phyloP scores from a whole-genome alignment of 2,797 vertebrate species.

The Oreortyx pictus region DNA sequence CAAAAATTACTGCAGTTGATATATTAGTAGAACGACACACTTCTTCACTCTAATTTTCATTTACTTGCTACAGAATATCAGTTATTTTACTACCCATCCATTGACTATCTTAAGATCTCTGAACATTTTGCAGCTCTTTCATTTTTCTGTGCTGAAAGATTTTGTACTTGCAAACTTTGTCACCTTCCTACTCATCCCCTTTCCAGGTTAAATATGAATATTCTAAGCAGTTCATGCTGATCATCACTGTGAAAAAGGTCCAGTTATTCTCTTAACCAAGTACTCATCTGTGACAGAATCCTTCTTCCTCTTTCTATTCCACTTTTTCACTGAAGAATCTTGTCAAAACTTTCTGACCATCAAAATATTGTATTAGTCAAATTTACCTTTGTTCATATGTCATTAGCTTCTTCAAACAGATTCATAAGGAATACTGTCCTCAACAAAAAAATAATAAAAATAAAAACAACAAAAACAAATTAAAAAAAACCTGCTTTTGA shows the following conservation, averaged over 20 bases:
- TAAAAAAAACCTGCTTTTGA: background rate
- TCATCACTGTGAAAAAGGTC: constrained; percentile 27
- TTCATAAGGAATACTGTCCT: background rate
- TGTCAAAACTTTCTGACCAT: constrained; percentile 22
- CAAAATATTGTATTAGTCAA: constrained; percentile 30
- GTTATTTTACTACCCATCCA: constrained; percentile 11
- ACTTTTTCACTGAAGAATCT: background rate
- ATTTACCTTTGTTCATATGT: constrained; percentile 12
- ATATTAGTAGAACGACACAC: background rate
- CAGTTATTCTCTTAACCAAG: constrained; percentile 49
- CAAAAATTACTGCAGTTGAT: background rate
- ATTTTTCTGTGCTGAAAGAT: constrained; percentile 55
- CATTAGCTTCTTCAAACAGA: constrained; percentile 8
- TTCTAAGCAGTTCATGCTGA: constrained; percentile 32
- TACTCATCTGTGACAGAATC: constrained; percentile 29
- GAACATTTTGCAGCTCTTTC: constrained; percentile 41
- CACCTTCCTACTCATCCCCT: constrained; percentile 62
- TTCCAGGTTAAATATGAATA: constrained; percentile 47
- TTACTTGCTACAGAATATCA: constrained; percentile 23
- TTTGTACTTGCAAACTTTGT: constrained; percentile 59
- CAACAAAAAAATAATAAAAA: background rate
- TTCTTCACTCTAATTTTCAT: constrained; percentile 1
- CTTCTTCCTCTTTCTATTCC: background rate
- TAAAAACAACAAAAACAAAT: background rate
- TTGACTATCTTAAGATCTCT: constrained; percentile 32